Evolutionary conservation across 2,888 invertebrate genomes (phyloP), one percentile per base, ranked within the genome.

Genomic region (Campopleginae sp.): DNA sequence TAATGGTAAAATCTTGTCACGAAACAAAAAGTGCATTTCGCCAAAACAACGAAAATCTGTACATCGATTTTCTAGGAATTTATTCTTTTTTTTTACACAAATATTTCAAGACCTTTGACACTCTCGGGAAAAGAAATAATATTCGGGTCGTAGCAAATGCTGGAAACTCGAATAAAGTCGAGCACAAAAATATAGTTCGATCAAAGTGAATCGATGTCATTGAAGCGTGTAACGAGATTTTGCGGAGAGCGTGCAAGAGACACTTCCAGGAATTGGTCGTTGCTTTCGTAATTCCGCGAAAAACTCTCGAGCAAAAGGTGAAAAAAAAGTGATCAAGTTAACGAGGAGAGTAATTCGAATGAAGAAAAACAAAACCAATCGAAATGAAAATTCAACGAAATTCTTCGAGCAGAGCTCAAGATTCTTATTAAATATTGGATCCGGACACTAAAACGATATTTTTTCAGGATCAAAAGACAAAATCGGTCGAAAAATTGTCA

Each of bases 161-260:
- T 14, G 6, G 23, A 19, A 42, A 58, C 14, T 12, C 8, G 1
- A 58, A 58, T 14, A 54, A 10, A 14, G 2, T 23, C 3, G 8
- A 27, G 23, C 23, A 23, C 12, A 51, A 51, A 7, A 51, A 51
- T 31, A 33, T 31, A 33, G n/a, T 19, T 23, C 8, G 12, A 5
- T 19, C 19, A 38, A 19, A 66, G 65, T 66, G 42, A 66, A 66
- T 42, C 65, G 42, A 42, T 23, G 65, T 12, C 42, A 12, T 66
- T 66, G 51, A 51, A 51, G 51, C 19, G 10, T n/a, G n/a, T 51
- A 51, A 51, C 51, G 19, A 51, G 19, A 51, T 51, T 51, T 19
- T 4, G 51, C 10, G 51, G 51, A 19, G 19, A 51, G 8, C 51
- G 51, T 51, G 51, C 51, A 10, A 51, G 7, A n/a, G 7, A 19